These are phyloP conservation scores for Artibeus lituratus DNA, from an alignment of 2,797 vertebrate species.

Conservation along the genomic window DNA sequence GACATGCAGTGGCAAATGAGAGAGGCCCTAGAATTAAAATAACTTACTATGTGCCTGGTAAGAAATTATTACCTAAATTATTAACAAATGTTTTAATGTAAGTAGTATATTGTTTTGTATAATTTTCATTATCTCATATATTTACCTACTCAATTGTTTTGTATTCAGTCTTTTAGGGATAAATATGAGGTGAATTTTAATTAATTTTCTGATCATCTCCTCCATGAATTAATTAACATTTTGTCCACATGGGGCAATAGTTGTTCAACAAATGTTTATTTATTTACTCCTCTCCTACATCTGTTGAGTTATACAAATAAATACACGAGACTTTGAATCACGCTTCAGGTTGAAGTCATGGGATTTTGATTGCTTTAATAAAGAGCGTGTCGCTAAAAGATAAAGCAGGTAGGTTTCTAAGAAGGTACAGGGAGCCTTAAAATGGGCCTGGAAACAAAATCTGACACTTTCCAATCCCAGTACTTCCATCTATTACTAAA, in stretches of 20 bases:
- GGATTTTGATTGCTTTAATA: background rate
- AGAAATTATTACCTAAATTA: background rate
- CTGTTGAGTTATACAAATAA: background rate
- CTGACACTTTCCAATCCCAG: background rate
- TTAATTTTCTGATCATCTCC: constrained; percentile 27
- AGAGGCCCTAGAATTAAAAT: background rate
- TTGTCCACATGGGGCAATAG: background rate
- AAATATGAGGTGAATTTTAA: background rate
- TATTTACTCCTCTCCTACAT: background rate
- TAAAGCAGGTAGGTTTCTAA: background rate
- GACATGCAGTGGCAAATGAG: background rate
- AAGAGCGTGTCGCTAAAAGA: background rate
- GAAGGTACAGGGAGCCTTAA: background rate
- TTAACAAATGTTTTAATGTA: background rate
- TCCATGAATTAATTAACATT: constrained; percentile 2
- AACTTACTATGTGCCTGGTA: background rate
- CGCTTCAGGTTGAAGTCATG: background rate
- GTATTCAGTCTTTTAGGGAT: background rate
- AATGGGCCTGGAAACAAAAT: background rate
- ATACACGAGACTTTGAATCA: background rate
- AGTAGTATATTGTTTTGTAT: background rate
- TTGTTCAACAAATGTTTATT: constrained; percentile 14
- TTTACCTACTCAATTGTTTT: background rate
- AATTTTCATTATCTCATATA: background rate
- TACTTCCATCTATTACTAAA: background rate